Percentiles rank a stretch among this genome's conserved stretches.
Evolutionary conservation across 2,888 invertebrate genomes (phyloP).

Genomic region (Chrysomela aeneicollis): DNA sequence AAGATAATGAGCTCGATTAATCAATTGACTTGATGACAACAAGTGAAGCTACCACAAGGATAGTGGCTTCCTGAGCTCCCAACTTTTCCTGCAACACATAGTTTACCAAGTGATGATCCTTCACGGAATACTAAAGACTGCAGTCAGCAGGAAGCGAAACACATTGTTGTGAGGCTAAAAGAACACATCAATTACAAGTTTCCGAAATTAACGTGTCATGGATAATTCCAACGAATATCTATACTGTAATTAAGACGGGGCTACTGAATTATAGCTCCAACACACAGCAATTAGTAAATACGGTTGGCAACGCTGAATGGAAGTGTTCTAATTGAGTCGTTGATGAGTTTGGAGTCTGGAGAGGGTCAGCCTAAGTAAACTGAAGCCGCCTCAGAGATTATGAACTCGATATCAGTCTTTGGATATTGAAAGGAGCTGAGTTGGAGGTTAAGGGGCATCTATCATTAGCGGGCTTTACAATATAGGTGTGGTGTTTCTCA

Average conservation of each 20-base stretch:
- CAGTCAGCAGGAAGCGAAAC: not conserved
- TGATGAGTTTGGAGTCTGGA: not conserved
- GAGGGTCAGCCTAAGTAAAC: not conserved
- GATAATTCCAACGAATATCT: constrained; percentile 1
- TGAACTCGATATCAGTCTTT: not conserved
- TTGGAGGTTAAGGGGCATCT: not conserved
- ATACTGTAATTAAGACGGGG: not conserved
- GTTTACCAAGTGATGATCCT: too few species aligned
- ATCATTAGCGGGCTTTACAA: too few species aligned
- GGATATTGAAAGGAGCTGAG: not conserved
- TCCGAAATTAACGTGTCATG: not conserved
- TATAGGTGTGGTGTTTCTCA: not conserved
- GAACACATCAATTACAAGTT: not conserved
- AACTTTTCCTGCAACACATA: too few species aligned
- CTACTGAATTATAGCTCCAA: not conserved
- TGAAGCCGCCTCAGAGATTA: not conserved
- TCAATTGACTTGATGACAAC: too few species aligned
- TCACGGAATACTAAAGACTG: not conserved
- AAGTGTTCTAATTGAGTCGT: not conserved
- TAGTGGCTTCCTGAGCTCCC: too few species aligned
- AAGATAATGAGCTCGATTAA: too few species aligned
- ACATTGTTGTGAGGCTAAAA: not conserved
- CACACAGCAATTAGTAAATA: not conserved
- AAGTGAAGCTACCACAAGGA: too few species aligned
- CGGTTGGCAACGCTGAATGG: not conserved